Percentiles rank a stretch among this genome's conserved stretches.
These are phyloP conservation scores for Pseudomyrmex flavicornis DNA, from an alignment of 1,140 invertebrate genomes.

Conservation along the genomic window DNA sequence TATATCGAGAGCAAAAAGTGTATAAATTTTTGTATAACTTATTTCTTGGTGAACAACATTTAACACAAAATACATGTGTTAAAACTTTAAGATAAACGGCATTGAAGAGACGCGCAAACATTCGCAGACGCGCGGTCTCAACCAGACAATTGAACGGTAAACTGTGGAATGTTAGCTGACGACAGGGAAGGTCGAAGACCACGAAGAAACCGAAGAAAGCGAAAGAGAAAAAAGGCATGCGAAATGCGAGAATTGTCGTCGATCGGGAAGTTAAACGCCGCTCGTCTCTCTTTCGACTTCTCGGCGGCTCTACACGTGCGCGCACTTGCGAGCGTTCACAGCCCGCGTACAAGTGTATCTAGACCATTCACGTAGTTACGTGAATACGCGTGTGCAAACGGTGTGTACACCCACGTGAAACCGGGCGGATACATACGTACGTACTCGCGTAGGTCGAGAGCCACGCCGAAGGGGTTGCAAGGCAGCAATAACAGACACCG, in stretches of 20 bases:
- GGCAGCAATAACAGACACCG: constrained; percentile 63
- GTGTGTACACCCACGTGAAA: constrained; percentile 58
- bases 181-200: neutral
- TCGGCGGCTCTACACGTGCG: constrained; percentile 34
- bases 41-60: neutral
- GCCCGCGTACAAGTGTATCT: constrained; percentile 19
- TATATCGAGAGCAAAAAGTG: neutral
- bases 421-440: constrained; percentile 60
- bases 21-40: neutral
- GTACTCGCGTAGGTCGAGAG: constrained; percentile 59
- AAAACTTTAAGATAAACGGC: neutral
- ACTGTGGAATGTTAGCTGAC: constrained; percentile 4
- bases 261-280: constrained; percentile 54
- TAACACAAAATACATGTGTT: neutral
- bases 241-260: constrained; percentile 25
- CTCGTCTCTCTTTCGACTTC: constrained; percentile 9
- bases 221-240: constrained; percentile 10
- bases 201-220: neutral
- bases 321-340: constrained; percentile 17
- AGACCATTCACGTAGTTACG: constrained; percentile 10
- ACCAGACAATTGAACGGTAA: constrained; percentile 25
- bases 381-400: constrained; percentile 36
- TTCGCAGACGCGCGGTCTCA: constrained; percentile 4
- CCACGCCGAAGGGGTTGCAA: constrained; percentile 63
- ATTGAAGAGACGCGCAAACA: constrained; percentile 15